Percentiles rank a stretch among this genome's conserved stretches.
Conservation (phyloP, 2,888 invertebrate genomes). For the Synanthedon andrenaeformis region DNA sequence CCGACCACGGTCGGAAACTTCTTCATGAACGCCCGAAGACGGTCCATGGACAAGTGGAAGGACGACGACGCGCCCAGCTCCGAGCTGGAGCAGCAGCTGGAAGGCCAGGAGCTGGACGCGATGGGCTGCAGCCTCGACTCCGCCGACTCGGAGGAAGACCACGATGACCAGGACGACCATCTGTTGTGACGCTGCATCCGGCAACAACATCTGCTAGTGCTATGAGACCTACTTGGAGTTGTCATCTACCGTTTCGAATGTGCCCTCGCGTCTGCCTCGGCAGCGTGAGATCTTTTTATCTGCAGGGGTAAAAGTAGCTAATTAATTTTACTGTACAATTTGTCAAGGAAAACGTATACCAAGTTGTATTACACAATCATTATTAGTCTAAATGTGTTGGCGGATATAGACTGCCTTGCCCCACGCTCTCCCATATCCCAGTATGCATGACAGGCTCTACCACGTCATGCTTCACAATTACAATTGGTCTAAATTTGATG, state of each 20-base stretch:
- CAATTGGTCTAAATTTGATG: too few relatives aligned
- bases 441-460: too few relatives aligned
- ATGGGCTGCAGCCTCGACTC: conserved; percentile 50
- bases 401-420: too few relatives aligned
- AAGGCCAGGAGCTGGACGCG: conserved; percentile 62
- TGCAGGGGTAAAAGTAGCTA: background rate
- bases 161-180: conserved; percentile 57
- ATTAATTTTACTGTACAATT: too few relatives aligned
- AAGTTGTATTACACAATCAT: too few relatives aligned
- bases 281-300: background rate
- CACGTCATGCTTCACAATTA: too few relatives aligned
- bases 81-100: conserved; percentile 64
- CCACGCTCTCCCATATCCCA: too few relatives aligned
- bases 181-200: conserved; percentile 67
- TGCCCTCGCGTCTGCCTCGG: conserved; percentile 6
- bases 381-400: too few relatives aligned
- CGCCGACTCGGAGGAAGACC: conserved; percentile 57
- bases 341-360: too few relatives aligned
- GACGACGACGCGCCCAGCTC: conserved; percentile 85
- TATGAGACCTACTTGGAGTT: conserved; percentile 45
- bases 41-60: conserved; percentile 98
- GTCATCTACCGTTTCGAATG: conserved; percentile 20
- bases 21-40: conserved; percentile 99
- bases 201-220: conserved; percentile 58
- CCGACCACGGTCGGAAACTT: conserved; percentile 99